phyloP scores from a whole-genome alignment of 1,140 invertebrate species.

The Drosophila persimilis region DNA sequence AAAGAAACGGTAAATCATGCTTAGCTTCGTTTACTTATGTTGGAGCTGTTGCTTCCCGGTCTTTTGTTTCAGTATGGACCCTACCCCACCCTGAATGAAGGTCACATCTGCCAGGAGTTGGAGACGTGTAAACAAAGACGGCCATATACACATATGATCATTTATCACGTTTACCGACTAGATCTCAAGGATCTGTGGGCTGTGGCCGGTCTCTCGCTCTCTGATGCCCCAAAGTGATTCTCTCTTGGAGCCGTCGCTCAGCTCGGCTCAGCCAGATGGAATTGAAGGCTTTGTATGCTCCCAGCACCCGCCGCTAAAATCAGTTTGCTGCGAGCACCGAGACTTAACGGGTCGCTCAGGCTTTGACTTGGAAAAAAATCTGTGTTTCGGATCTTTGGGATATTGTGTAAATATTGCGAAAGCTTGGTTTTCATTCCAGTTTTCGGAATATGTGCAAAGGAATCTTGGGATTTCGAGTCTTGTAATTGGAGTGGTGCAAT shows the following conservation, averaged over 20 bases:
- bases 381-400: conserved; percentile 9
- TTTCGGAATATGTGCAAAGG: no score
- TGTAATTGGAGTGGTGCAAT: not conserved
- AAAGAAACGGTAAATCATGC: conserved; percentile 49
- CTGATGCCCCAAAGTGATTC: not conserved
- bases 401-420: conserved; percentile 34
- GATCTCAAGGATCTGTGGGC: conserved; percentile 11
- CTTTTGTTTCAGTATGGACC: conserved; percentile 44
- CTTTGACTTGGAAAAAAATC: conserved; percentile 10
- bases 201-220: no score
- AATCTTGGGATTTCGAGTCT: not conserved
- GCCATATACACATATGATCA: not conserved
- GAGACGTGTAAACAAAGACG: conserved; percentile 1
- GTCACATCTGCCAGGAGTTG: conserved; percentile 9
- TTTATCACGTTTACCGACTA: conserved; percentile 6
- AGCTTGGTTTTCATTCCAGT: not conserved
- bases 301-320: conserved; percentile 20
- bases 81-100: conserved; percentile 17
- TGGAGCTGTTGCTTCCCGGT: conserved; percentile 29
- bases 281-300: conserved; percentile 26
- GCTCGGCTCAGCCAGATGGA: not conserved
- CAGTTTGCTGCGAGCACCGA: conserved; percentile 46
- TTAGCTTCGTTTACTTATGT: conserved; percentile 22
- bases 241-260: conserved; percentile 14
- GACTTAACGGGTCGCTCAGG: conserved; percentile 55